These are phyloP conservation scores for Acanthoscelides obtectus DNA, from an alignment of 2,888 invertebrate species.

Conservation along the genomic window DNA sequence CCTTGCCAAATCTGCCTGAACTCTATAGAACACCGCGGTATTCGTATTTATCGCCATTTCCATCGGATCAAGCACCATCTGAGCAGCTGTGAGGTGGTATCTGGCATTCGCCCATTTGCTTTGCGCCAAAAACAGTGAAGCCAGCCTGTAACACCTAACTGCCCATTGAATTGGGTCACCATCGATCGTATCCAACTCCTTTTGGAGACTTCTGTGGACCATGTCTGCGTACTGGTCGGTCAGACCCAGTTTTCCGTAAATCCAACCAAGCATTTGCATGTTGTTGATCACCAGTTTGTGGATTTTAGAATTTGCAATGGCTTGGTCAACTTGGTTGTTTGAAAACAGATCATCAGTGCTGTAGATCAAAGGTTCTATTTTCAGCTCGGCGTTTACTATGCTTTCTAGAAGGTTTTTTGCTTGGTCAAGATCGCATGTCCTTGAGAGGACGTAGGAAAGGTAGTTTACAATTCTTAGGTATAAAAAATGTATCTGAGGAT, in stretches of 20 bases:
- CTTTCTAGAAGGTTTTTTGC: slow-evolving; percentile 52
- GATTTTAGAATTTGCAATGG: slow-evolving; percentile 31
- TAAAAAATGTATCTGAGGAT: slow-evolving; percentile 46
- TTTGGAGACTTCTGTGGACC: slow-evolving; percentile 54
- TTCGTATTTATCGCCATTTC: slow-evolving; percentile 47
- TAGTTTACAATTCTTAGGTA: slow-evolving; percentile 56
- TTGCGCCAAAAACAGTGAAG: slow-evolving; percentile 46
- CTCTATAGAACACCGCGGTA: slow-evolving; percentile 28
- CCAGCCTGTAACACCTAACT: slow-evolving; percentile 50
- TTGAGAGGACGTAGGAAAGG: slow-evolving; percentile 54
- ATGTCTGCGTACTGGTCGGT: slow-evolving; percentile 53
- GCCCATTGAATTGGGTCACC: slow-evolving; percentile 58
- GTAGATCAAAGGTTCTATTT: slow-evolving; percentile 31
- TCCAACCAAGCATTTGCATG: slow-evolving; percentile 58
- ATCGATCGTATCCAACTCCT: slow-evolving; percentile 55
- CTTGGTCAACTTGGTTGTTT: slow-evolving; percentile 35
- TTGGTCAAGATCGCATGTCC: slow-evolving; percentile 48
- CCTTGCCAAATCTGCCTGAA: slow-evolving; percentile 49
- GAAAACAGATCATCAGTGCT: slow-evolving; percentile 54
- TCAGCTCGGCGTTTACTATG: slow-evolving; percentile 41
- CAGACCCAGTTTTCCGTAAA: slow-evolving; percentile 54
- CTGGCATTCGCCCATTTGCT: slow-evolving; percentile 48
- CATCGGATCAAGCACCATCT: slow-evolving; percentile 53
- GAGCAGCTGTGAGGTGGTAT: slow-evolving; percentile 63
- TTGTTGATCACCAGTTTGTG: slow-evolving; percentile 58